Evolutionary conservation across 2,888 invertebrate genomes (phyloP).

Genomic region (Harmothoe impar): DNA sequence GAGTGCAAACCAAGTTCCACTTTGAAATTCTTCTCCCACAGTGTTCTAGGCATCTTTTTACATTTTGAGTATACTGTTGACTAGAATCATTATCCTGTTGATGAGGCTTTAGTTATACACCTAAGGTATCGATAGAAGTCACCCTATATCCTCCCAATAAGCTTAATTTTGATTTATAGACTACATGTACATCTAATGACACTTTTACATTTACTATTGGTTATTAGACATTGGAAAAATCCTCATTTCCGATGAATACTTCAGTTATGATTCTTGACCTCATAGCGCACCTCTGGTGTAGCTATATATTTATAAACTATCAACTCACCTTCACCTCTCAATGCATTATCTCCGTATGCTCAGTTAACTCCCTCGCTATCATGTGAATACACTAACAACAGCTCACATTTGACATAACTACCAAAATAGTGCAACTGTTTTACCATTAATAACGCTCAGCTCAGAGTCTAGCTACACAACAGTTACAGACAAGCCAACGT

Average conservation of each 20-base stretch:
- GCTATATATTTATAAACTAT: background rate
- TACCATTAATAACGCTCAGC: background rate
- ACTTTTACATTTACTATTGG: background rate
- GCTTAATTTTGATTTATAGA: too few relatives aligned
- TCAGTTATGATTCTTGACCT: background rate
- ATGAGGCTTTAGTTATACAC: too few relatives aligned
- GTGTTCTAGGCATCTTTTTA: background rate
- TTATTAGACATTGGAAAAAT: background rate
- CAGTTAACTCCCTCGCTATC: background rate
- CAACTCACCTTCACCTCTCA: background rate
- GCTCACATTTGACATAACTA: background rate
- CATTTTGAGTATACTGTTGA: background rate
- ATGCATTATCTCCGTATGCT: background rate
- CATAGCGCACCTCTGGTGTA: background rate
- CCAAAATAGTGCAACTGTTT: conserved; percentile 20
- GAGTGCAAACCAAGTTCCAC: background rate
- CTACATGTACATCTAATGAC: background rate
- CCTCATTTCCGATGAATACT: background rate
- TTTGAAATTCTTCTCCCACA: conserved; percentile 11
- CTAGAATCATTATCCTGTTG: background rate
- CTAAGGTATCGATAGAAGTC: too few relatives aligned
- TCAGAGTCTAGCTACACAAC: conserved; percentile 19
- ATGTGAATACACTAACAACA: conserved; percentile 5
- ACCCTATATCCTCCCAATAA: too few relatives aligned
- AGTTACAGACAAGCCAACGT: conserved; percentile 1